Percentiles rank a stretch among this genome's conserved stretches.
phyloP scores from a whole-genome alignment of 2,888 invertebrate genomes.

The Adela reaumurella region DNA sequence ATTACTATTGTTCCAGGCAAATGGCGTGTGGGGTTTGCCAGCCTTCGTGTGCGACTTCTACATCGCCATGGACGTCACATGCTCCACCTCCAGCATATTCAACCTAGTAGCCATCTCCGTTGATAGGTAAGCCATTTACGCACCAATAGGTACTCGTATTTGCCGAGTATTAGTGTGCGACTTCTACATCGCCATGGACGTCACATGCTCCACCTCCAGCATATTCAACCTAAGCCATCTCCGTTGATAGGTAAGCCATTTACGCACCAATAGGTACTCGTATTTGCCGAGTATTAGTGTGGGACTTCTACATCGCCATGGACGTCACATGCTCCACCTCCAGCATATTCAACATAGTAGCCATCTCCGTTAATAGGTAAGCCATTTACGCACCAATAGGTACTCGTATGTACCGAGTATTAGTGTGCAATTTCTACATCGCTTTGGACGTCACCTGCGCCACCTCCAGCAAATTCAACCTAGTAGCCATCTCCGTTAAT shows the following conservation, averaged over 20 bases:
- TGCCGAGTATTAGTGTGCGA: constrained; percentile 94
- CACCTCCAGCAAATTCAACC: constrained; percentile 96
- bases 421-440: constrained; percentile 95
- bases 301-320: constrained; percentile 97
- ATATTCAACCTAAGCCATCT: constrained; percentile 98
- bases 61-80: constrained; percentile 96
- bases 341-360: constrained; percentile 96
- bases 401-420: too few relatives aligned
- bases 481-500: constrained; percentile 97
- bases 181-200: constrained; percentile 97
- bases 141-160: too few relatives aligned
- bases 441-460: constrained; percentile 97
- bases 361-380: constrained; percentile 96
- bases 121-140: constrained; percentile 84
- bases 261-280: too few relatives aligned
- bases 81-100: constrained; percentile 96
- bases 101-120: constrained; percentile 97
- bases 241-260: constrained; percentile 95
- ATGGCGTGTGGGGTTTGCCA: constrained; percentile 87
- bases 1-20: constrained; percentile 61
- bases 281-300: too few relatives aligned
- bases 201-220: constrained; percentile 94
- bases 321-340: constrained; percentile 97
- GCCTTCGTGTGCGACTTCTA: constrained; percentile 93
- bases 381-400: too few relatives aligned